These are phyloP conservation scores for Dendrolimus punctatus DNA, from an alignment of 1,140 invertebrate genomes.

Conservation along the genomic window DNA sequence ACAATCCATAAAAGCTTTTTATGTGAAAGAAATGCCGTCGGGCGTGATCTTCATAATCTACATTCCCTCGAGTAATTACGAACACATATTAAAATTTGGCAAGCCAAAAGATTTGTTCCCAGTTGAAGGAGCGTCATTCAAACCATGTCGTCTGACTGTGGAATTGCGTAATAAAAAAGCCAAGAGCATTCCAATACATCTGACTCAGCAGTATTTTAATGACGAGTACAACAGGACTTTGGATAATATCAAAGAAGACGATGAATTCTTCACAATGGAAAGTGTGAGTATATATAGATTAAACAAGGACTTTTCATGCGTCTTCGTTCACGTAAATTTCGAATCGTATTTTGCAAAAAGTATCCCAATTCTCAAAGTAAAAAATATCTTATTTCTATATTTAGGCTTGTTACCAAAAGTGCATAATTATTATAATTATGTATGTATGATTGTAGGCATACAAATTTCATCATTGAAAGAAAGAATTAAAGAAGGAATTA, in stretches of 20 bases:
- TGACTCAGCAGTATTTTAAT: slow-evolving; percentile 50
- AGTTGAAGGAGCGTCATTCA: slow-evolving; percentile 21
- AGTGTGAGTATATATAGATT: slow-evolving; percentile 38
- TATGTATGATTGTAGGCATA: too few species aligned
- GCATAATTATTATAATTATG: too few species aligned
- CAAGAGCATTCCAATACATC: slow-evolving; percentile 47
- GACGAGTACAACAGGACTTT: slow-evolving; percentile 37
- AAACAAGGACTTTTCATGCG: too few species aligned
- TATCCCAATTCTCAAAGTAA: too few species aligned
- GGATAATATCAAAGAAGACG: slow-evolving; percentile 43
- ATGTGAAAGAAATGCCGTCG: slow-evolving; percentile 31
- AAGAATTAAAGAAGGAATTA: too few species aligned
- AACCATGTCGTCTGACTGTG: slow-evolving; percentile 37
- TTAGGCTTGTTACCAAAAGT: too few species aligned
- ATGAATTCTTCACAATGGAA: slow-evolving; percentile 56
- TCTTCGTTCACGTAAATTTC: too few species aligned
- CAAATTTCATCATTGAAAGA: too few species aligned
- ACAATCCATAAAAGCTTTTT: neutral
- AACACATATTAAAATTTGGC: slow-evolving; percentile 51
- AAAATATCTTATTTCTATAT: too few species aligned
- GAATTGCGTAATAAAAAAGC: slow-evolving; percentile 49
- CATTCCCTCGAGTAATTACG: slow-evolving; percentile 53
- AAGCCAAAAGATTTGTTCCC: slow-evolving; percentile 41
- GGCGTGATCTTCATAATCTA: slow-evolving; percentile 54
- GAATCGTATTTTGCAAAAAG: too few species aligned